Conservation (phyloP, 2,888 invertebrate species). For the Acronicta psi region DNA sequence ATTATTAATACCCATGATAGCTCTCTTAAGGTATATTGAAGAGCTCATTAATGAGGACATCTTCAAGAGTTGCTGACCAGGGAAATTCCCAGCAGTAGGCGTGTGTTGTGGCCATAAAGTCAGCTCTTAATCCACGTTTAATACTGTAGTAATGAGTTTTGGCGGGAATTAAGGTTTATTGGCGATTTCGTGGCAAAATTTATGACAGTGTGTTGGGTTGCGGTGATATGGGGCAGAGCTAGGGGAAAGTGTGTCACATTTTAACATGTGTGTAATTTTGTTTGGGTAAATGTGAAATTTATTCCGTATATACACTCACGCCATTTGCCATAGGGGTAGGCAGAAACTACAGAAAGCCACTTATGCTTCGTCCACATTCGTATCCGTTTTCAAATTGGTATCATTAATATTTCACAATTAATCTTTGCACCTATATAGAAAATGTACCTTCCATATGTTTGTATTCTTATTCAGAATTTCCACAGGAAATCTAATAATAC, state of each 20-base stretch:
- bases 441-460: too few species aligned
- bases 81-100: constrained; percentile 60
- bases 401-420: too few species aligned
- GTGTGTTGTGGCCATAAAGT: constrained; percentile 68
- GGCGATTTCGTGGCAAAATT: constrained; percentile 43
- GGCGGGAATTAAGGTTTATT: constrained; percentile 55
- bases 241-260: constrained; percentile 7
- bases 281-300: not conserved
- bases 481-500: too few species aligned
- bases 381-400: too few species aligned
- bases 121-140: constrained; percentile 62
- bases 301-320: too few species aligned
- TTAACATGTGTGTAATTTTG: constrained; percentile 11
- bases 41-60: constrained; percentile 82
- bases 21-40: constrained; percentile 75
- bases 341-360: too few species aligned
- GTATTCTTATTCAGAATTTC: too few species aligned
- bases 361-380: too few species aligned
- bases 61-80: constrained; percentile 80
- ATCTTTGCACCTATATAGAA: too few species aligned
- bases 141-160: constrained; percentile 55
- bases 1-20: constrained; percentile 70
- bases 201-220: constrained; percentile 36
- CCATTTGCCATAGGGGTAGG: too few species aligned
- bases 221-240: constrained; percentile 20